Evolutionary conservation across 2,113 vertebrate species (phyloP).

Genomic region (Myrmecobius fasciatus): DNA sequence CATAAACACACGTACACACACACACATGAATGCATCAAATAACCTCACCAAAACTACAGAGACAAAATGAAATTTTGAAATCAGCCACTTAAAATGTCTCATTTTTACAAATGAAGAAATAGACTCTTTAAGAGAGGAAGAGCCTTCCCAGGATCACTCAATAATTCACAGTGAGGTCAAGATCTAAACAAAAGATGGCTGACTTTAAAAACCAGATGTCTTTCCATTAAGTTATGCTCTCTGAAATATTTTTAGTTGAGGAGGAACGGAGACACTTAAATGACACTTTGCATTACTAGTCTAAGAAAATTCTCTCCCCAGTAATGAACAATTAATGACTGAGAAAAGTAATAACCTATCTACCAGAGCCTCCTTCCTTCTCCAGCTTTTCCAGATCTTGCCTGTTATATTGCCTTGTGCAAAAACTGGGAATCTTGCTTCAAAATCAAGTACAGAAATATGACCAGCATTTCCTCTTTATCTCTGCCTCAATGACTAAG

Average conservation of each 20-base stretch:
- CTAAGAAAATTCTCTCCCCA: neutral
- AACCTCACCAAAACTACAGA: neutral
- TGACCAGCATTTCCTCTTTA: too few relatives aligned
- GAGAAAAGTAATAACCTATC: too few relatives aligned
- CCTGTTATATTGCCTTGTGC: neutral
- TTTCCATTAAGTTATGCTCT: neutral
- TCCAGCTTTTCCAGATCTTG: neutral
- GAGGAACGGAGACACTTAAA: neutral
- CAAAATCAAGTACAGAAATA: too few relatives aligned
- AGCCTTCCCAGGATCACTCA: neutral
- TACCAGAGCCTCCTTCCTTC: neutral
- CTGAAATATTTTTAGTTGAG: neutral
- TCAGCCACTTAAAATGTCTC: neutral
- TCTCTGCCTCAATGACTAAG: too few relatives aligned
- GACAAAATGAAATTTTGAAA: neutral
- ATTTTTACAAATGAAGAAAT: neutral
- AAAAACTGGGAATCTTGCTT: neutral
- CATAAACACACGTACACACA: too few relatives aligned
- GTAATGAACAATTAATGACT: neutral
- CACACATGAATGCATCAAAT: neutral
- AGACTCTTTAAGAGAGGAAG: neutral
- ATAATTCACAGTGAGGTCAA: neutral
- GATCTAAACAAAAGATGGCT: neutral
- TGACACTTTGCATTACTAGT: neutral
- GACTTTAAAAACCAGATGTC: neutral